Percentiles rank a stretch among this genome's conserved stretches.
These are phyloP conservation scores for Brachionus calyciflorus DNA, from an alignment of 1,140 invertebrate genomes.

Conservation along the genomic window DNA sequence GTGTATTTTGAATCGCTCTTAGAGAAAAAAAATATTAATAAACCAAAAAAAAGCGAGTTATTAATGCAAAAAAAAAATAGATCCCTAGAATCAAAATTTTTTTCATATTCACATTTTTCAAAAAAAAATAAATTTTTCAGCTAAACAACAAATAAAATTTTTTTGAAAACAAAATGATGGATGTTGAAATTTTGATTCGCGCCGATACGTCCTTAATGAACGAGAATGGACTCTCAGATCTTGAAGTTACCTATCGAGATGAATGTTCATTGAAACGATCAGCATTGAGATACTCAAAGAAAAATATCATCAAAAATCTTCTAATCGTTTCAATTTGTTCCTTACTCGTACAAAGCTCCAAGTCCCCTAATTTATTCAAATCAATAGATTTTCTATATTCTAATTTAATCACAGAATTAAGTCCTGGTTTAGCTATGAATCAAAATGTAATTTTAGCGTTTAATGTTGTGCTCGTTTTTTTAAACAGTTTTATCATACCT, in stretches of 20 bases:
- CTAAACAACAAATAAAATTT: neutral
- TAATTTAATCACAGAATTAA: neutral
- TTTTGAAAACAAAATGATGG: slow-evolving; percentile 23
- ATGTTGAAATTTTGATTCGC: slow-evolving; percentile 24
- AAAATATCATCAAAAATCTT: slow-evolving; percentile 3
- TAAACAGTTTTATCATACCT: neutral
- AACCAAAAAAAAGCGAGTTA: too few species aligned
- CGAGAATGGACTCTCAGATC: neutral
- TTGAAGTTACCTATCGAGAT: neutral
- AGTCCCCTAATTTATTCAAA: neutral
- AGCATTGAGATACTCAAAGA: neutral
- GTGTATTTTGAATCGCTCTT: too few species aligned
- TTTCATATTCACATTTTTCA: neutral
- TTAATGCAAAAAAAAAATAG: too few species aligned
- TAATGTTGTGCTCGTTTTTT: neutral
- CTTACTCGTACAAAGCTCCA: neutral
- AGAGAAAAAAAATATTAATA: too few species aligned
- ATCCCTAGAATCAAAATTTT: neutral
- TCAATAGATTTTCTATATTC: neutral
- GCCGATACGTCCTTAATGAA: neutral
- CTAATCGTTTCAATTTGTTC: slow-evolving; percentile 18
- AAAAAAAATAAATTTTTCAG: neutral
- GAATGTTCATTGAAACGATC: neutral
- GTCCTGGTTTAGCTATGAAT: neutral
- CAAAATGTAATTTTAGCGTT: neutral